phyloP scores from a whole-genome alignment of 1,140 invertebrate genomes.

The Aethina tumida region DNA sequence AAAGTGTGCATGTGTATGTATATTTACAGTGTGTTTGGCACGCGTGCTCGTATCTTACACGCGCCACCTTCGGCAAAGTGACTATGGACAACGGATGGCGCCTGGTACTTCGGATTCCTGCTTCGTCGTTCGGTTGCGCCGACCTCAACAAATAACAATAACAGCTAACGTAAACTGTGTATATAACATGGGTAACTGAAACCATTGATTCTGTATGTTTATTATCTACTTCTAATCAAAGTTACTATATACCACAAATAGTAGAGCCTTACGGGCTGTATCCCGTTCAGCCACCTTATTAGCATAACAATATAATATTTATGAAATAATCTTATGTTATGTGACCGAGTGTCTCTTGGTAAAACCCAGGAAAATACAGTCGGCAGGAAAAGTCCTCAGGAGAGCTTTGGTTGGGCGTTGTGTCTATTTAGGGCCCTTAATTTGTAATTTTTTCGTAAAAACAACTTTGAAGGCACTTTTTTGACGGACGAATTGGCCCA shows the following conservation, averaged over 20 bases:
- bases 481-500: conserved; percentile 81
- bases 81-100: conserved; percentile 1
- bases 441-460: conserved; percentile 67
- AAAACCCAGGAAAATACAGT: conserved; percentile 30
- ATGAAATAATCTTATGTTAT: conserved; percentile 38
- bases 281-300: conserved; percentile 31
- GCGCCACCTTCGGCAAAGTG: conserved; percentile 6
- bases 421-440: conserved; percentile 76
- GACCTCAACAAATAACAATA: conserved; percentile 35
- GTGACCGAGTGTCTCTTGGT: conserved; percentile 33
- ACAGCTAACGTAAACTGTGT: conserved; percentile 35
- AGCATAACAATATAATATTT: conserved; percentile 40
- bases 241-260: conserved; percentile 41
- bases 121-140: conserved; percentile 8
- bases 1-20: conserved; percentile 18
- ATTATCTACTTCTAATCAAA: conserved; percentile 38
- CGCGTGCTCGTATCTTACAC: background rate
- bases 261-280: conserved; percentile 27
- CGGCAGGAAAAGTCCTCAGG: conserved; percentile 42
- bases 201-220: conserved; percentile 36
- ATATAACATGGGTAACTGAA: conserved; percentile 35
- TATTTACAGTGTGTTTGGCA: conserved; percentile 24
- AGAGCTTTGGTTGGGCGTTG: conserved; percentile 53
- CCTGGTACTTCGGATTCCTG: conserved; percentile 17
- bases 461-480: conserved; percentile 77